Conservation (phyloP, 2,888 invertebrate species). For the Pocota personata region DNA sequence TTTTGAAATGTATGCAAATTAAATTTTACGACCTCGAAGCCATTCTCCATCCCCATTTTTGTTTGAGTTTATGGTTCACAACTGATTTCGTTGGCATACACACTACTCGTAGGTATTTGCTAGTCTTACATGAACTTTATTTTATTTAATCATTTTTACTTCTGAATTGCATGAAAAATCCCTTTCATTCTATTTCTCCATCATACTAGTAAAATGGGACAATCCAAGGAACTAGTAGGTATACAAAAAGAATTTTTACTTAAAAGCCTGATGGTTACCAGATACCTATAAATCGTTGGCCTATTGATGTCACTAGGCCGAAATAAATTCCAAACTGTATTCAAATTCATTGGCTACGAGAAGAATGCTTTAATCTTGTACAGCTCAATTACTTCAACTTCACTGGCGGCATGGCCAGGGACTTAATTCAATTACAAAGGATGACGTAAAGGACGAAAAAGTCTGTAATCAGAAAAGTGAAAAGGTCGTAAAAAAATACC, state of each 20-base stretch:
- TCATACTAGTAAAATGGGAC: no score
- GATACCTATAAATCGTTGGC: constrained; percentile 4
- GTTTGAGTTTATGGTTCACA: neutral
- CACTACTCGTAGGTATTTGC: no score
- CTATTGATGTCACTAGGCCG: constrained; percentile 23
- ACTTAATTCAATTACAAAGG: constrained; percentile 68
- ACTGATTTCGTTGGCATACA: neutral
- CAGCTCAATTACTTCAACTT: constrained; percentile 53
- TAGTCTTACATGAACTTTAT: neutral
- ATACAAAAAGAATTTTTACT: no score
- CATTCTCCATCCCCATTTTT: neutral
- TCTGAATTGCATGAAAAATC: no score
- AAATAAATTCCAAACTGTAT: constrained; percentile 43
- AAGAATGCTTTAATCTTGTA: constrained; percentile 48
- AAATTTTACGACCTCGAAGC: constrained; percentile 30
- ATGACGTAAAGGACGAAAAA: constrained; percentile 31
- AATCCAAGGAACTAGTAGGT: no score
- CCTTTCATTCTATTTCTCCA: no score
- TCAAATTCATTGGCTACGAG: constrained; percentile 54
- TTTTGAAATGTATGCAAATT: constrained; percentile 54
- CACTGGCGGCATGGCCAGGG: constrained; percentile 34
- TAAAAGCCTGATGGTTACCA: neutral
- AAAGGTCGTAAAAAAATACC: constrained; percentile 39
- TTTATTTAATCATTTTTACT: no score
- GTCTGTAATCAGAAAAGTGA: constrained; percentile 8